Base-by-base conservation (phyloP, 2,113 vertebrate species). In the Ramphastos sulfuratus region DNA sequence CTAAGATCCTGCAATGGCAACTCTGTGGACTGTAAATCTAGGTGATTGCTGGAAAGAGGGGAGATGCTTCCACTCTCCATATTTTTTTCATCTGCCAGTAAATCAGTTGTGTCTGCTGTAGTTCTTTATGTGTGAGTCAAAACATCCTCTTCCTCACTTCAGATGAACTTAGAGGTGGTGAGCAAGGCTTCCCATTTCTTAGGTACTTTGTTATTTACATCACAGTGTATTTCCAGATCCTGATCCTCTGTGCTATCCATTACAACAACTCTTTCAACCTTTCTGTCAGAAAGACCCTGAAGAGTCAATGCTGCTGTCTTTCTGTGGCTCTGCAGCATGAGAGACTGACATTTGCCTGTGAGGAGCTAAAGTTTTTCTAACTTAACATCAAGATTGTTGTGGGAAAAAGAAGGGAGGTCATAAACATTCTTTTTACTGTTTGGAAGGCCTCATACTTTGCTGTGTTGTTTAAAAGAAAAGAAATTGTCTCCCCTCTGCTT, bases 401-500 rank as follows among this genome's bases (percentile, higher is more conserved):
- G 81, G 82, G 76, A 87, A 95, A 85, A 89, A 85, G 59, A 88
- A 85, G 19, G 55, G 64, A 61, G 59, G 20, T 76, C 56, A 83
- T 90, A 92, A 96, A 95, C 52, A 66, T 93, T 94, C 24, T 85
- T 85, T 96, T 95, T 94, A 89, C 85, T 92, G 89, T 92, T 88
- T 97, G 94, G 82, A 96, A 83, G 28, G 65, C 8, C 73, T 96
- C 86, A 87, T 0, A 19, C 55, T 96, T 96, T 91, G 35, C 93
- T 96, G 31, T 15, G 4, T 90, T 92, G 74, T 94, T 96, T 97
- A 95, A 97, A 94, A 94, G 94, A 93, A 95, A 97, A 93, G 93
- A 96, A 97, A 96, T 95, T 93, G 56, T 96, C 90, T 95, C 82
- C 59, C 67, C 67, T 74, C 66, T 97, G 92, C 94, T 97, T 97